phyloP scores from a whole-genome alignment of 2,113 vertebrate species.

The Atlantisia rogersi region DNA sequence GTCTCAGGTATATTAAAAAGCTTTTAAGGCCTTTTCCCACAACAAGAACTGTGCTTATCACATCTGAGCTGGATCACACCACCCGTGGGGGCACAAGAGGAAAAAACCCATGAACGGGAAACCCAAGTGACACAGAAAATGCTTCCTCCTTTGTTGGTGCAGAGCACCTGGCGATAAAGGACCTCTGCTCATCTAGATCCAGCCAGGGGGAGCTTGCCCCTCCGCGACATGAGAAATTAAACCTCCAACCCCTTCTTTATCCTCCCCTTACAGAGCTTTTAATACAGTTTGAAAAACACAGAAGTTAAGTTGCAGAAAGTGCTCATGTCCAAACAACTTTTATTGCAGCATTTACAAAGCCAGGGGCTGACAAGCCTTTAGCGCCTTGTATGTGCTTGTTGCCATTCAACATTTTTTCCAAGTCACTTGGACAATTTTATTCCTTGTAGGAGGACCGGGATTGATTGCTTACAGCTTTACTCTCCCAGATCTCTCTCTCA shows the following conservation, averaged over 20 bases:
- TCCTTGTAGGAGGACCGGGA: background rate
- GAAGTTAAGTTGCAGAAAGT: background rate
- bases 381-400: background rate
- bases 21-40: background rate
- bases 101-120: background rate
- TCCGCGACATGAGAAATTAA: background rate
- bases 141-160: background rate
- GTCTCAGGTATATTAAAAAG: background rate
- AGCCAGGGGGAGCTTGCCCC: background rate
- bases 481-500: background rate
- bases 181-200: background rate
- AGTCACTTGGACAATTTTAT: background rate
- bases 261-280: background rate
- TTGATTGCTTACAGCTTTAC: background rate
- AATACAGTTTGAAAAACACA: background rate
- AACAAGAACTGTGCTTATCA: background rate
- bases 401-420: slow-evolving; percentile 26
- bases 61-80: background rate
- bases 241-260: background rate
- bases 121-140: background rate
- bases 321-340: slow-evolving; percentile 19
- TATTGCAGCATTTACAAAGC: background rate
- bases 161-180: background rate
- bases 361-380: background rate
- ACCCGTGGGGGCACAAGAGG: background rate